phyloP scores from a whole-genome alignment of 2,888 invertebrate species.

The Stegana nigrithorax region DNA sequence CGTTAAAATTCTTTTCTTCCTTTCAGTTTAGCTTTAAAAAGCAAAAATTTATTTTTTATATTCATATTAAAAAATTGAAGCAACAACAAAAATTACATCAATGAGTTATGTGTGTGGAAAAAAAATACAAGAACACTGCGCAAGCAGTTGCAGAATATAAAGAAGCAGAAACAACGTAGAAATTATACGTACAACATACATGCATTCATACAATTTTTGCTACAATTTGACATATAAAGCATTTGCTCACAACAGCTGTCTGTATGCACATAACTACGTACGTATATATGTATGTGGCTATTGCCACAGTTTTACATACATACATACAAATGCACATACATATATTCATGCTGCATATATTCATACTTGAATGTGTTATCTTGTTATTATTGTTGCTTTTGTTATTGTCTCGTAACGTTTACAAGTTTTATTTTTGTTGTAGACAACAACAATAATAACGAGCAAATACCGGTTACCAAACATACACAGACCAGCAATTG shows the following conservation, averaged over 20 bases:
- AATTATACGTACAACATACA: background rate
- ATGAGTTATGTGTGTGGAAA: background rate
- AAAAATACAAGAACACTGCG: background rate
- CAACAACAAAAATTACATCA: background rate
- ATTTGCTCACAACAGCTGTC: no score
- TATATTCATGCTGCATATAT: no score
- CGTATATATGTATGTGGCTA: constrained; percentile 32
- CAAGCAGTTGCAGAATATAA: background rate
- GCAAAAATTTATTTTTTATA: constrained; percentile 24
- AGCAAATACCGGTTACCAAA: constrained; percentile 34
- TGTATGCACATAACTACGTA: constrained; percentile 37
- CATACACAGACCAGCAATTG: background rate
- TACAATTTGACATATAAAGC: constrained; percentile 59
- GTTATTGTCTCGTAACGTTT: no score
- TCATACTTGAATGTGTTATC: background rate
- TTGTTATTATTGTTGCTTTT: background rate
- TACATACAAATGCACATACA: constrained; percentile 27
- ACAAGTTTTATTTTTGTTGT: background rate
- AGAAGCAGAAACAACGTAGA: constrained; percentile 20
- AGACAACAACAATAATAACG: constrained; percentile 22
- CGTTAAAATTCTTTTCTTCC: constrained; percentile 23
- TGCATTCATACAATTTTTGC: constrained; percentile 38
- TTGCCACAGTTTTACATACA: constrained; percentile 30
- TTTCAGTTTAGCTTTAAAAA: constrained; percentile 30
- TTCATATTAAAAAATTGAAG: background rate